A percentile compares a stretch with the other conserved stretches of the same genome.
These are phyloP conservation scores for Macrobrachium nipponense DNA, from an alignment of 1,140 invertebrate species.

Conservation along the genomic window DNA sequence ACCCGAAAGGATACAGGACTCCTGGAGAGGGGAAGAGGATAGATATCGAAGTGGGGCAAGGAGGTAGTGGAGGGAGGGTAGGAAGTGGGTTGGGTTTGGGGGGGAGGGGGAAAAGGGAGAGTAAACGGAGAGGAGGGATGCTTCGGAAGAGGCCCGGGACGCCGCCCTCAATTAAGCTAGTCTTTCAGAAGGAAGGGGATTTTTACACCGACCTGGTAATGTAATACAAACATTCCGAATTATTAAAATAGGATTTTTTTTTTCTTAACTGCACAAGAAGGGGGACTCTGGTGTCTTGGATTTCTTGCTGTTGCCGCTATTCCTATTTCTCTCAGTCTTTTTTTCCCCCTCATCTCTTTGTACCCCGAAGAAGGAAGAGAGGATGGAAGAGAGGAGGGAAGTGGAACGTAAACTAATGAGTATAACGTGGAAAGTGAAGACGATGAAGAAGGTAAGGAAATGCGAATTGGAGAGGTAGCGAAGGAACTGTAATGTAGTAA, in stretches of 20 bases:
- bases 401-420: too few relatives aligned
- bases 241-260: slow-evolving; percentile 36
- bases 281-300: neutral
- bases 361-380: neutral
- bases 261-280: neutral
- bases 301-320: slow-evolving; percentile 4
- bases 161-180: slow-evolving; percentile 36
- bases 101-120: neutral
- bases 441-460: too few relatives aligned
- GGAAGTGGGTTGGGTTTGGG: neutral
- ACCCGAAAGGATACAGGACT: too few relatives aligned
- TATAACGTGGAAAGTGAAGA: too few relatives aligned
- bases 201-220: slow-evolving; percentile 34
- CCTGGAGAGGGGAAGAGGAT: neutral
- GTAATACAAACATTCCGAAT: slow-evolving; percentile 50
- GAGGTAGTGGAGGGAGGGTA: neutral
- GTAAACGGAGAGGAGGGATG: neutral
- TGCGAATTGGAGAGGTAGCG: too few relatives aligned
- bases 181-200: slow-evolving; percentile 36
- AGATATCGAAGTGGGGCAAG: neutral
- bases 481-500: too few relatives aligned
- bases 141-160: neutral
- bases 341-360: slow-evolving; percentile 3
- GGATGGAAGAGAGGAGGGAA: too few relatives aligned
- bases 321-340: slow-evolving; percentile 1